Percentiles rank a stretch among this genome's conserved stretches.
These are phyloP conservation scores for Drosophila setosimentum DNA, from an alignment of 2,888 invertebrate species.

Conservation along the genomic window DNA sequence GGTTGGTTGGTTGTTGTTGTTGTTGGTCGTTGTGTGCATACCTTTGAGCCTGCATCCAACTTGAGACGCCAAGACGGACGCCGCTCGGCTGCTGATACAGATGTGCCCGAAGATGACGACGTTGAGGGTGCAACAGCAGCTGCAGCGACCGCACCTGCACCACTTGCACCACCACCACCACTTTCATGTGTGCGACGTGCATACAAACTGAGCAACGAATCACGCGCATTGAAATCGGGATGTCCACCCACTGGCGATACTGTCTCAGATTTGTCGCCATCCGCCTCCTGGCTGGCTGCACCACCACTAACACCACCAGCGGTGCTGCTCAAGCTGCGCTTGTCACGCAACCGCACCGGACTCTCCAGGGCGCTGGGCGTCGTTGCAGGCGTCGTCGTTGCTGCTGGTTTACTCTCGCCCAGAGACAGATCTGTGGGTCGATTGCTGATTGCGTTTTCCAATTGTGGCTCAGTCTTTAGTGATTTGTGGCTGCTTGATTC, in stretches of 20 bases:
- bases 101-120: constrained; percentile 45
- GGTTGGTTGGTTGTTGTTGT: constrained; percentile 36
- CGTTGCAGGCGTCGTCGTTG: constrained; percentile 43
- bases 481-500: constrained; percentile 45
- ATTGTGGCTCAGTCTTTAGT: constrained; percentile 70
- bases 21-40: constrained; percentile 84
- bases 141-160: constrained; percentile 34
- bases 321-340: constrained; percentile 80
- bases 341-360: constrained; percentile 83
- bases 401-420: constrained; percentile 30
- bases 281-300: constrained; percentile 53
- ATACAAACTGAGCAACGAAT: constrained; percentile 67
- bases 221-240: constrained; percentile 73
- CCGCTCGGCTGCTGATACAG: constrained; percentile 87
- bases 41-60: constrained; percentile 96
- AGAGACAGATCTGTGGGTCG: constrained; percentile 67
- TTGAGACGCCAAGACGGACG: constrained; percentile 96
- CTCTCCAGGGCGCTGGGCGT: constrained; percentile 83
- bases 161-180: constrained; percentile 29
- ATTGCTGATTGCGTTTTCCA: constrained; percentile 14
- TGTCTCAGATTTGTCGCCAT: constrained; percentile 57
- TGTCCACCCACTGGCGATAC: constrained; percentile 62
- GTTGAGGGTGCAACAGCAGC: constrained; percentile 43
- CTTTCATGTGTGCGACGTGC: constrained; percentile 68
- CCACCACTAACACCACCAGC: constrained; percentile 17